These are phyloP conservation scores for Pseudopleuronectes americanus DNA, from an alignment of 2,797 vertebrate species.

Conservation along the genomic window DNA sequence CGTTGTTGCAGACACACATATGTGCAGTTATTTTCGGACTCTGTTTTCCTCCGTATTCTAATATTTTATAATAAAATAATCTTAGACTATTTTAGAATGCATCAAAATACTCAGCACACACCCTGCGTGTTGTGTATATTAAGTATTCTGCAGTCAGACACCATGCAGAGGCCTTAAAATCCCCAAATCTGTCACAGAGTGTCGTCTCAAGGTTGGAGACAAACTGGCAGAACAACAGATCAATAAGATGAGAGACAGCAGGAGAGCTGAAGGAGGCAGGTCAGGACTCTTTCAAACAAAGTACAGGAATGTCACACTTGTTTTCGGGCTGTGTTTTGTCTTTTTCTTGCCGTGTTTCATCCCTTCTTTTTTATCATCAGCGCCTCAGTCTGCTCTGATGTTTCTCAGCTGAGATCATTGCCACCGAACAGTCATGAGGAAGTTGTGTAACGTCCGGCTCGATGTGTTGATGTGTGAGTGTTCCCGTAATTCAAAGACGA, in stretches of 20 bases:
- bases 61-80: too few relatives aligned
- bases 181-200: constrained; percentile 7
- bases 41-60: too few relatives aligned
- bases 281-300: constrained; percentile 14
- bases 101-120: background rate
- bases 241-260: constrained; percentile 10
- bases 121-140: background rate
- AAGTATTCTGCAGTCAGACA: background rate
- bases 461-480: background rate
- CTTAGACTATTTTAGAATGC: too few relatives aligned
- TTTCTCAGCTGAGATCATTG: constrained; percentile 2
- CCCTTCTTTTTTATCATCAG: background rate
- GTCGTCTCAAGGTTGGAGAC: constrained; percentile 16
- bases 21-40: too few relatives aligned
- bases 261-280: background rate
- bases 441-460: constrained; percentile 6
- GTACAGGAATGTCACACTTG: constrained; percentile 12
- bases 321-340: too few relatives aligned
- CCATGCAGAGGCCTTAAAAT: constrained; percentile 15
- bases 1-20: too few relatives aligned
- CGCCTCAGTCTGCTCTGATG: constrained; percentile 20
- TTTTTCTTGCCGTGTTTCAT: too few relatives aligned
- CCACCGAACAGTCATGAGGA: constrained; percentile 13
- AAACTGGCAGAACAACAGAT: constrained; percentile 31
- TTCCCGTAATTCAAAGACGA: constrained; percentile 14